Conservation (phyloP, 2,113 vertebrate species). For the Phoenicopterus ruber region DNA sequence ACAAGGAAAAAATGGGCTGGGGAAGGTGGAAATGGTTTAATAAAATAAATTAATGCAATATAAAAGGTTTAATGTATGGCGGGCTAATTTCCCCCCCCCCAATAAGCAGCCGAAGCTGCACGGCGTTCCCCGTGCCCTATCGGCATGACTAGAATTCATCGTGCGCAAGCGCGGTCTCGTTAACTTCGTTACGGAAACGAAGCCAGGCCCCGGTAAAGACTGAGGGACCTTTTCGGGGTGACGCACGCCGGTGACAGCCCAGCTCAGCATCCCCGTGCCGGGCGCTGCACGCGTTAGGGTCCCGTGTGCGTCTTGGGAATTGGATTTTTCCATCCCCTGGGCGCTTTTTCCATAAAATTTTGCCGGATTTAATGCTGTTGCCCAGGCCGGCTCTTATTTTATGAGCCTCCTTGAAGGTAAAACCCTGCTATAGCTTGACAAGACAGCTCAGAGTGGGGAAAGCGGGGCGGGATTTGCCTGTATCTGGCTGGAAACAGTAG, state of each 20-base stretch:
- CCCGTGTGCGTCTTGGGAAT: rapidly evolving
- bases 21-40: background rate
- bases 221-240: background rate
- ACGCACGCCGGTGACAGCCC: rapidly evolving
- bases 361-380: background rate
- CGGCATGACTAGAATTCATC: background rate
- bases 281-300: rapidly evolving
- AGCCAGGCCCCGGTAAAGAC: rapidly evolving
- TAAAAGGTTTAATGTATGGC: background rate
- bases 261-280: background rate
- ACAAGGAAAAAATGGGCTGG: background rate
- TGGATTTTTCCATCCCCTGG: background rate
- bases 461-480: background rate
- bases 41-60: background rate
- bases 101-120: background rate
- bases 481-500: background rate
- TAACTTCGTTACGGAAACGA: background rate
- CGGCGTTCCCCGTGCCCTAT: rapidly evolving
- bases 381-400: rapidly evolving
- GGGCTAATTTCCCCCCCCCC: background rate
- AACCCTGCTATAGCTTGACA: rapidly evolving
- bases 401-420: rapidly evolving
- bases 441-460: rapidly evolving
- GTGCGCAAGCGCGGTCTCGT: rapidly evolving
- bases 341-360: background rate